Conservation (phyloP, 2,113 vertebrate genomes). For the Lepidothrix coronata region DNA sequence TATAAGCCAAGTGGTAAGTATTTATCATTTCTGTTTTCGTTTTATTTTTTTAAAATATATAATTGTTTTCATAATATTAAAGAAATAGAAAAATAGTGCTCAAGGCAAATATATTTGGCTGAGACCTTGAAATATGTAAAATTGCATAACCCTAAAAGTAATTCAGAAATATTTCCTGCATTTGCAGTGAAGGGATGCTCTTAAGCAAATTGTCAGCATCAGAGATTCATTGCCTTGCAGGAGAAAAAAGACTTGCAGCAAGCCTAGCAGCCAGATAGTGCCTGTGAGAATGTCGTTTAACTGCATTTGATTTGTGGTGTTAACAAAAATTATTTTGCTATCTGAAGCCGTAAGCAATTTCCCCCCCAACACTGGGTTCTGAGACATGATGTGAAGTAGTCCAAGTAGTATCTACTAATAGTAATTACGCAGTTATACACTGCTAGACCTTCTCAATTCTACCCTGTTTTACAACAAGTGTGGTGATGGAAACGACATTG, state of each 20-base stretch:
- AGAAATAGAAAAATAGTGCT: constrained; percentile 4
- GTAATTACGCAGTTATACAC: background rate
- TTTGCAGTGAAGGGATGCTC: background rate
- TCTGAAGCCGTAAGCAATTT: background rate
- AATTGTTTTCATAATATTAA: constrained; percentile 27
- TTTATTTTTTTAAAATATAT: background rate
- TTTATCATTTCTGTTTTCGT: constrained; percentile 5
- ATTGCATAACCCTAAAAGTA: background rate
- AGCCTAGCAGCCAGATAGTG: background rate
- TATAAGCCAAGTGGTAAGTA: constrained; percentile 73
- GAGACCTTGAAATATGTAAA: constrained; percentile 3
- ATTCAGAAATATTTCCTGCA: constrained; percentile 17
- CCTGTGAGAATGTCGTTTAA: background rate
- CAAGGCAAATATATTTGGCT: background rate
- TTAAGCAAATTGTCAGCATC: background rate
- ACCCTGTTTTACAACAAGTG: background rate
- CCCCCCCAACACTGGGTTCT: background rate
- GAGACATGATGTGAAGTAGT: background rate
- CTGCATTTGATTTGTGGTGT: background rate
- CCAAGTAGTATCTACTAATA: background rate
- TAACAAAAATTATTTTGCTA: background rate
- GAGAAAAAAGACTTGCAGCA: background rate
- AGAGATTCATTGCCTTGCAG: background rate
- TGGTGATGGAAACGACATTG: background rate
- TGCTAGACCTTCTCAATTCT: background rate